Evolutionary conservation across 1,140 invertebrate genomes (phyloP).

Genomic region (Lasioglossum albipes): DNA sequence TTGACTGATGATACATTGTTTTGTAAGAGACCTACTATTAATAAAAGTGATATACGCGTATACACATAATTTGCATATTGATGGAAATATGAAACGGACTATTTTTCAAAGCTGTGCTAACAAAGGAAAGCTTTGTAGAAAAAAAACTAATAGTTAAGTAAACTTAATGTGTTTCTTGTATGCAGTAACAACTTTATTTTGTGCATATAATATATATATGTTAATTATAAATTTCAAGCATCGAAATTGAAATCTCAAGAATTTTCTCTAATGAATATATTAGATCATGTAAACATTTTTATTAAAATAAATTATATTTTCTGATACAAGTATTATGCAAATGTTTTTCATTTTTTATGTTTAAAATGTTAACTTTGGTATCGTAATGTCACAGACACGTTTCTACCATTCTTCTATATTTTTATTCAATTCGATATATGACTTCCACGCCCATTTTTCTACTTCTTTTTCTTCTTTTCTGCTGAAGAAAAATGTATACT

Average conservation of each 20-base stretch:
- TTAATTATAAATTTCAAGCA: not conserved
- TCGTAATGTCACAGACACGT: not conserved
- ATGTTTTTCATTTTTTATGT: not conserved
- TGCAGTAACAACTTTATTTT: not conserved
- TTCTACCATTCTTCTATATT: not conserved
- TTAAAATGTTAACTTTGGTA: too few species aligned
- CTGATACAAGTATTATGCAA: constrained; percentile 8
- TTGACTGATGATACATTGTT: not conserved
- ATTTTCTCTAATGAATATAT: constrained; percentile 3
- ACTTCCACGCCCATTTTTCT: not conserved
- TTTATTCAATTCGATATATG: not conserved
- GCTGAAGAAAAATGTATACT: constrained; percentile 1
- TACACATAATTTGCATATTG: not conserved
- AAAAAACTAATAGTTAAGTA: too few species aligned
- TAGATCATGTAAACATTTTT: constrained; percentile 33
- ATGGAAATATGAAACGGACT: not conserved
- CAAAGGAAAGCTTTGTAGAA: too few species aligned
- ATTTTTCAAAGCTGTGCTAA: not conserved
- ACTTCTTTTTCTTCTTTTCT: constrained; percentile 22
- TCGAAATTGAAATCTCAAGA: not conserved
- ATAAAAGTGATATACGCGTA: not conserved
- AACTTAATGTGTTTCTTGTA: too few species aligned
- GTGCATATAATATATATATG: not conserved
- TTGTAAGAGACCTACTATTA: not conserved
- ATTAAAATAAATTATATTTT: constrained; percentile 41